These are phyloP conservation scores for Apodemus sylvaticus DNA, from an alignment of 2,113 vertebrate genomes.

Conservation along the genomic window DNA sequence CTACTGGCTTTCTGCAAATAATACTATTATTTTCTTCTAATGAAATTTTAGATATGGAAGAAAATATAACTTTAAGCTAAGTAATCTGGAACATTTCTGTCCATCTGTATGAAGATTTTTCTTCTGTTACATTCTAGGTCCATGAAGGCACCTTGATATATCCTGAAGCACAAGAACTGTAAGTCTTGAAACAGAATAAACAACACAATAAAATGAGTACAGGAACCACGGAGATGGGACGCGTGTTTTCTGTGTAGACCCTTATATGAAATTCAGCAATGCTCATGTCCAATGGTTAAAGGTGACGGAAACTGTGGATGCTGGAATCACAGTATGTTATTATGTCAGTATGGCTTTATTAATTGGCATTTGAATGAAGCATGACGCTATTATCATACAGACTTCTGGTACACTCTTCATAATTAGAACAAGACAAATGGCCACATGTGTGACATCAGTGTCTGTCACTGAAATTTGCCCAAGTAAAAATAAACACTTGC, in stretches of 20 bases:
- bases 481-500: not conserved
- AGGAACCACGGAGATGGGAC: not conserved
- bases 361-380: slow-evolving; percentile 35
- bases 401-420: not conserved
- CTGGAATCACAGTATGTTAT: not conserved
- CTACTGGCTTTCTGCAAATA: not conserved
- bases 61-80: not conserved
- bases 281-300: not conserved
- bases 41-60: not conserved
- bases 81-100: not conserved
- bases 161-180: not conserved
- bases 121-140: not conserved
- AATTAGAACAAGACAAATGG: not conserved
- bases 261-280: not conserved
- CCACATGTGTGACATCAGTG: not conserved
- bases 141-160: not conserved
- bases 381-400: not conserved
- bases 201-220: not conserved
- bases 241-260: not conserved
- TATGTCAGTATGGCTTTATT: slow-evolving; percentile 4
- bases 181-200: slow-evolving; percentile 1
- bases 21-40: not conserved
- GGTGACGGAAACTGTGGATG: not conserved
- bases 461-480: not conserved
- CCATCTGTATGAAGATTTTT: not conserved